phyloP scores from a whole-genome alignment of 2,113 vertebrate genomes.

The Gymnocephalus cernua region DNA sequence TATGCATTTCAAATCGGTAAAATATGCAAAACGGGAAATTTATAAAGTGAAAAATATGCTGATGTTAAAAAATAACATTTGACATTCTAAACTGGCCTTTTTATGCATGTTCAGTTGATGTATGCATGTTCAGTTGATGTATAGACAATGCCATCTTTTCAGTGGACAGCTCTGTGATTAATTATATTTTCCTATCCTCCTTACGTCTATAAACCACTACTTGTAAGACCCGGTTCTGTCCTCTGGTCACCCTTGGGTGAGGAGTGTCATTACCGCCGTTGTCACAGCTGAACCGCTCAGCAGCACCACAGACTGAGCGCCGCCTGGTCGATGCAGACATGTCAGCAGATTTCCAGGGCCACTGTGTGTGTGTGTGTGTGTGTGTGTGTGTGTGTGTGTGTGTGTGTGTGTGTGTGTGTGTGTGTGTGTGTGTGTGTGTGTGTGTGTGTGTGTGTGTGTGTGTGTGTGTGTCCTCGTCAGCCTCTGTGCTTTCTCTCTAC shows the following conservation, averaged over 20 bases:
- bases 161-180: constrained; percentile 34
- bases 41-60: background rate
- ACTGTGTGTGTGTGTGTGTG: constrained; percentile 56
- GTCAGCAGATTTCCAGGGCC: constrained; percentile 79
- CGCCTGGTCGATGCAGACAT: constrained; percentile 65
- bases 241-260: constrained; percentile 65
- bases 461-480: constrained; percentile 69
- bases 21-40: constrained; percentile 19
- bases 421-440: constrained; percentile 62
- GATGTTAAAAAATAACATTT: background rate
- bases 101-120: constrained; percentile 10
- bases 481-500: constrained; percentile 68
- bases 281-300: constrained; percentile 58
- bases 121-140: constrained; percentile 22
- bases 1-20: constrained; percentile 9
- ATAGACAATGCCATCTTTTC: constrained; percentile 38
- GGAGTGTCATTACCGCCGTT: constrained; percentile 54
- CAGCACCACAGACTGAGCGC: constrained; percentile 66
- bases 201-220: constrained; percentile 20
- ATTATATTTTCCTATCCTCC: constrained; percentile 41
- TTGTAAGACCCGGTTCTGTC: constrained; percentile 37
- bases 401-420: constrained; percentile 66
- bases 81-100: background rate
- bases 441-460: constrained; percentile 59
- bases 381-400: constrained; percentile 60